Evolutionary conservation across 2,797 vertebrate species (phyloP).

Genomic region (Octomys mimax): DNA sequence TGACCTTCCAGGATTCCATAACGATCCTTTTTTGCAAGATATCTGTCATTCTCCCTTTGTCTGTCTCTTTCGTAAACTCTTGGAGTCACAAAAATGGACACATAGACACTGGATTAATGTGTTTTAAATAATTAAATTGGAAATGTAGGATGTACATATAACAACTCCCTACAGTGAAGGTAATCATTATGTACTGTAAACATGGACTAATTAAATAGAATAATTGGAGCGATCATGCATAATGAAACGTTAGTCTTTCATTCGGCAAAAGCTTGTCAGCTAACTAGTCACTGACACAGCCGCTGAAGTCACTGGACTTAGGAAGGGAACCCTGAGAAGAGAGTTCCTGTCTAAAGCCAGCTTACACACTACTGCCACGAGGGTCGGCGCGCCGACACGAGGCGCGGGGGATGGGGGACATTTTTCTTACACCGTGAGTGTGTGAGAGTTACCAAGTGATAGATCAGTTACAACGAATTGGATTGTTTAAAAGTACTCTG

Average conservation of each 20-base stretch:
- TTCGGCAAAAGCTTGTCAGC: neutral
- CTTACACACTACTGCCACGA: neutral
- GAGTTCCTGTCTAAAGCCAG: neutral
- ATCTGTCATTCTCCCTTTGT: neutral
- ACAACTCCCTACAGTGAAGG: neutral
- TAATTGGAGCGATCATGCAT: neutral
- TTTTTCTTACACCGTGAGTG: neutral
- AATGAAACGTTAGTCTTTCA: conserved; percentile 8
- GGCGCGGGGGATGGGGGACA: rapidly evolving
- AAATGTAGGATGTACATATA: neutral
- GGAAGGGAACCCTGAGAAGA: neutral
- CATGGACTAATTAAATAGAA: neutral
- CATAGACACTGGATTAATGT: neutral
- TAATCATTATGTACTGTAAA: neutral
- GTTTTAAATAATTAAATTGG: neutral
- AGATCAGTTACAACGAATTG: neutral
- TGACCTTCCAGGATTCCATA: neutral
- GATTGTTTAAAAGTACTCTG: neutral
- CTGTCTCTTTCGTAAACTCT: neutral
- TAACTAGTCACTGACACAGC: neutral
- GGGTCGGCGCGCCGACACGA: neutral
- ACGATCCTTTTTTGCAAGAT: neutral
- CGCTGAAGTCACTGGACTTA: neutral
- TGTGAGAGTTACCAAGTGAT: neutral
- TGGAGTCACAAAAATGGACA: neutral